Percentiles rank a stretch among this genome's conserved stretches.
Evolutionary conservation across 2,797 vertebrate species (phyloP).

Genomic region (Simalia tracyae): DNA sequence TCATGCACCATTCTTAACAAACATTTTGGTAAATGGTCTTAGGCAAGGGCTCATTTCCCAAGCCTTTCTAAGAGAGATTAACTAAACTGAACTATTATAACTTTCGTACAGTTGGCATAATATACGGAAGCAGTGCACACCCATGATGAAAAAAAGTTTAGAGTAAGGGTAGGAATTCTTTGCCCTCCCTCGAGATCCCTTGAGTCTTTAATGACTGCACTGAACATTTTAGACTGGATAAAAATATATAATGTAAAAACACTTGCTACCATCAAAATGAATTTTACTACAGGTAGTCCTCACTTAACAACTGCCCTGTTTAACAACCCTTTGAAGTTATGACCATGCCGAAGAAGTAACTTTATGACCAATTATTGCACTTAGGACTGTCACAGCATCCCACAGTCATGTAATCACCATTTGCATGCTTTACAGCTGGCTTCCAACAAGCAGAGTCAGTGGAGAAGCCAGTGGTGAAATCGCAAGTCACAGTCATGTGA

Average conservation of each 20-base stretch:
- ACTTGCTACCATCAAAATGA: background rate
- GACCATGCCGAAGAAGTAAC: no score
- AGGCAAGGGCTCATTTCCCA: slow-evolving; percentile 45
- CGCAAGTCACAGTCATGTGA: no score
- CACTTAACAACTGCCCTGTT: no score
- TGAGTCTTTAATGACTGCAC: background rate
- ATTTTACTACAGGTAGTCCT: background rate
- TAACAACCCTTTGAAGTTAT: no score
- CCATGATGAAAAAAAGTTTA: slow-evolving; percentile 45
- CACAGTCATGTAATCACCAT: no score
- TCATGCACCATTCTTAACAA: slow-evolving; percentile 39
- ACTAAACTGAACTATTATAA: slow-evolving; percentile 61
- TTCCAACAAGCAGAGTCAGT: no score
- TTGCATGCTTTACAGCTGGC: no score
- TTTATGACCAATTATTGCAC: no score
- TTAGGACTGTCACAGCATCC: no score
- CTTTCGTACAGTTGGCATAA: slow-evolving; percentile 61
- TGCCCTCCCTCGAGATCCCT: slow-evolving; percentile 24
- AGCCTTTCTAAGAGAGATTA: slow-evolving; percentile 49
- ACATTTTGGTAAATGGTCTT: slow-evolving; percentile 56
- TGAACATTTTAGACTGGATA: background rate
- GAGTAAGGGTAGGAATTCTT: background rate
- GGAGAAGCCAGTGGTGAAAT: no score
- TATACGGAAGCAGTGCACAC: slow-evolving; percentile 59
- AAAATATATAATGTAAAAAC: slow-evolving; percentile 20